Evolutionary conservation across 2,797 vertebrate genomes (phyloP).

Genomic region (Microchirus variegatus): DNA sequence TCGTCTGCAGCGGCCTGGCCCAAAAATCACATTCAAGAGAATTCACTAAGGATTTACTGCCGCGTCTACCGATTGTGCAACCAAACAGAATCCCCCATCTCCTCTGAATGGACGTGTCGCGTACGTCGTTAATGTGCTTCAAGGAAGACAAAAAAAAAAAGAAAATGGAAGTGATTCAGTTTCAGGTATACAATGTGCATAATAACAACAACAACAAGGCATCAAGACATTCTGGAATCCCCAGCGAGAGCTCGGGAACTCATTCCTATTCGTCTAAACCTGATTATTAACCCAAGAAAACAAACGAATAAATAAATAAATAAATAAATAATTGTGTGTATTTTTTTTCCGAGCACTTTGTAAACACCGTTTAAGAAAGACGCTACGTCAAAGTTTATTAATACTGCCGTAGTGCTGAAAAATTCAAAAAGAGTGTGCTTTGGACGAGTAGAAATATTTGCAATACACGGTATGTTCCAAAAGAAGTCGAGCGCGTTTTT

Average conservation of each 20-base stretch:
- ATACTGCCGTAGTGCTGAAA: slow-evolving; percentile 44
- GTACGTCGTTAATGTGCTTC: slow-evolving; percentile 34
- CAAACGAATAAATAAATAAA: slow-evolving; percentile 22
- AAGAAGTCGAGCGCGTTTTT: slow-evolving; percentile 25
- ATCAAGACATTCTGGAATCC: slow-evolving; percentile 65
- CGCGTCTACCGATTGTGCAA: slow-evolving; percentile 54
- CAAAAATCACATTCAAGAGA: slow-evolving; percentile 12
- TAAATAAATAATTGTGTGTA: slow-evolving; percentile 43
- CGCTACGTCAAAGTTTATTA: slow-evolving; percentile 53
- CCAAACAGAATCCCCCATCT: slow-evolving; percentile 28
- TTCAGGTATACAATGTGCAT: slow-evolving; percentile 57
- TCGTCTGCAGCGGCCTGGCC: slow-evolving; percentile 28
- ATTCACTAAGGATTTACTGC: slow-evolving; percentile 22
- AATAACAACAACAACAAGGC: slow-evolving; percentile 66
- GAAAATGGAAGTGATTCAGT: slow-evolving; percentile 16
- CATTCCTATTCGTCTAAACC: slow-evolving; percentile 59
- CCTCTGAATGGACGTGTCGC: not conserved
- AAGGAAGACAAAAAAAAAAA: slow-evolving; percentile 3
- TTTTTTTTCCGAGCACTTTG: slow-evolving; percentile 57
- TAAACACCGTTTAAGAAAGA: slow-evolving; percentile 69
- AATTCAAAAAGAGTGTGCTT: slow-evolving; percentile 42
- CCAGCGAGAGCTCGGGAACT: slow-evolving; percentile 43
- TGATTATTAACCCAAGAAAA: slow-evolving; percentile 59
- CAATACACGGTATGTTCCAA: slow-evolving; percentile 23
- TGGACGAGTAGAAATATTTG: slow-evolving; percentile 30